A percentile compares a stretch with the other conserved stretches of the same genome.
Evolutionary conservation across 2,888 invertebrate genomes (phyloP).

Genomic region (Sinohyriopsis cumingii): DNA sequence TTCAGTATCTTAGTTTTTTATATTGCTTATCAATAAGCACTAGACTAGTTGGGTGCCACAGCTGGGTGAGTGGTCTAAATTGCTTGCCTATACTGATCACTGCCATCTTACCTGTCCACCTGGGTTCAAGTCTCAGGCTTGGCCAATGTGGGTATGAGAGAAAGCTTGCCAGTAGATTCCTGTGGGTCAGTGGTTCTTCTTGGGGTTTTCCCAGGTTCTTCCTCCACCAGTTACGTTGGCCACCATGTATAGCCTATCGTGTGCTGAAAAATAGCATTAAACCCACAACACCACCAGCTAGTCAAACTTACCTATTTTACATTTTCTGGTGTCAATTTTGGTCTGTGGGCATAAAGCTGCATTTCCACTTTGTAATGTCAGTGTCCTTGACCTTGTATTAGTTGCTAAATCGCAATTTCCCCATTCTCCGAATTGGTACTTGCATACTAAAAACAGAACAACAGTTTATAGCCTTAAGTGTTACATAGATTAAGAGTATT

Average conservation of each 20-base stretch:
- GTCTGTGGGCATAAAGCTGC: slow-evolving; percentile 43
- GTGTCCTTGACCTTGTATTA: slow-evolving; percentile 49
- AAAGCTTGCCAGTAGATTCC: not conserved
- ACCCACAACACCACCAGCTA: not conserved
- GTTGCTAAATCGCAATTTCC: slow-evolving; percentile 46
- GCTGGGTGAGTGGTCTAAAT: too few relatives aligned
- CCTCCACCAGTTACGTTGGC: not conserved
- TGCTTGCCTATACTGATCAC: too few relatives aligned
- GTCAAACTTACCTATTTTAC: slow-evolving; percentile 46
- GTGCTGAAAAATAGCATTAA: not conserved
- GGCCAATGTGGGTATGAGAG: too few relatives aligned
- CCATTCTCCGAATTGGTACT: slow-evolving; percentile 52
- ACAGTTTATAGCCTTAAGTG: not conserved
- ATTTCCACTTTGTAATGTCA: slow-evolving; percentile 43
- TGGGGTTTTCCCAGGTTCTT: not conserved
- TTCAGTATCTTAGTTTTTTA: too few relatives aligned
- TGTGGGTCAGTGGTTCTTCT: not conserved
- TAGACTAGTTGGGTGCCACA: too few relatives aligned
- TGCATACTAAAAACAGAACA: slow-evolving; percentile 45
- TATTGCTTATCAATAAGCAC: too few relatives aligned
- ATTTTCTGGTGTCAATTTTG: slow-evolving; percentile 49
- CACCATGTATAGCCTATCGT: not conserved
- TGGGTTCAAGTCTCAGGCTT: too few relatives aligned
- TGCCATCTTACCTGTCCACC: too few relatives aligned
- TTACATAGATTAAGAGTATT: too few relatives aligned